These are phyloP conservation scores for Nipponia nippon DNA, from an alignment of 2,113 vertebrate genomes.

Conservation along the genomic window DNA sequence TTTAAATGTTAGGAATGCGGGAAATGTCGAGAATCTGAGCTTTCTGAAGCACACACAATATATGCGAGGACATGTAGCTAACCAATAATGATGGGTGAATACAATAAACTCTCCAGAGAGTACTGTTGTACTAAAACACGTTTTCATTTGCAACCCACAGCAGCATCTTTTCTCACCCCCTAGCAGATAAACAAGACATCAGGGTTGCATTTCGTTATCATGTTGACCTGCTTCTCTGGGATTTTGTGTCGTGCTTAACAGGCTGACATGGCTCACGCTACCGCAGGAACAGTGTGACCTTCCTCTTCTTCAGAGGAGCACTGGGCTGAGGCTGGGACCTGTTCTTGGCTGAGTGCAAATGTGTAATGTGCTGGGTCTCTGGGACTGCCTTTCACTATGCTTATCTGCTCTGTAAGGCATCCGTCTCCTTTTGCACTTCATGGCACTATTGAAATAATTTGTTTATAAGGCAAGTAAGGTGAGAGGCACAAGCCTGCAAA, in stretches of 20 bases:
- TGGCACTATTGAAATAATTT: background rate
- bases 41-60: background rate
- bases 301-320: background rate
- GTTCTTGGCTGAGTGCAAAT: background rate
- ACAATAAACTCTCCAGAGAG: background rate
- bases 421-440: background rate
- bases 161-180: background rate
- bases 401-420: background rate
- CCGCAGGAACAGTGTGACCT: background rate
- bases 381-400: background rate
- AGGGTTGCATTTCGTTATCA: background rate
- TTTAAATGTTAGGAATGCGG: background rate
- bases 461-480: background rate
- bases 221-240: background rate
- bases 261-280: fast-evolving
- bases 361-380: background rate
- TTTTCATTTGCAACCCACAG: background rate
- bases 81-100: background rate
- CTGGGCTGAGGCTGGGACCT: background rate
- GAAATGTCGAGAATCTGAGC: background rate
- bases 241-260: background rate
- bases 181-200: background rate
- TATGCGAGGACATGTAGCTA: background rate
- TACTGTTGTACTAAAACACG: background rate
- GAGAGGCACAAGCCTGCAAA: background rate